phyloP scores from a whole-genome alignment of 2,113 vertebrate genomes.

The Cyanistes caeruleus region DNA sequence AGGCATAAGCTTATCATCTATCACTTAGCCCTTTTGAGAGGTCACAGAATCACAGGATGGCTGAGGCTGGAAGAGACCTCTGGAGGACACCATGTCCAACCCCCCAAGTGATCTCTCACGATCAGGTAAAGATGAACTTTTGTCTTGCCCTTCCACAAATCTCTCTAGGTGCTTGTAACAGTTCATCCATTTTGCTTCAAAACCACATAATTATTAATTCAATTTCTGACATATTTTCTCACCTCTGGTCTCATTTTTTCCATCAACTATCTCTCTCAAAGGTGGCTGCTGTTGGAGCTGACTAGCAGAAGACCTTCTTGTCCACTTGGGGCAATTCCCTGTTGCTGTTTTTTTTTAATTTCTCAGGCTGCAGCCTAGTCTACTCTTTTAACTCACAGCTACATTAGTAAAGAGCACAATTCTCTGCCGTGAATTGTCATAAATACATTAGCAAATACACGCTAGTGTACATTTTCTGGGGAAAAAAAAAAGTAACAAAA shows the following conservation, averaged over 20 bases:
- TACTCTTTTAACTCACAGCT: not conserved
- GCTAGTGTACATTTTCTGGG: not conserved
- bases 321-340: not conserved
- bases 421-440: not conserved
- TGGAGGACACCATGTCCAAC: not conserved
- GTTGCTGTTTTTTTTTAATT: not conserved
- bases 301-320: not conserved
- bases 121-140: not conserved
- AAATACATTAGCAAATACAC: not conserved
- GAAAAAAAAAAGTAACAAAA: not conserved
- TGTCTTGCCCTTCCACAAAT: not conserved
- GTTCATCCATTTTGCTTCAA: not conserved
- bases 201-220: not conserved
- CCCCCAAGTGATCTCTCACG: fast-evolving
- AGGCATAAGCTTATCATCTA: not conserved
- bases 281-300: not conserved
- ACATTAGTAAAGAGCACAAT: not conserved
- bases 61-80: not conserved
- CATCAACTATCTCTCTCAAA: not conserved
- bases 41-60: not conserved
- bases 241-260: not conserved
- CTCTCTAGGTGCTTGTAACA: not conserved
- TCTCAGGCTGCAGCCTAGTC: not conserved
- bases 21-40: not conserved
- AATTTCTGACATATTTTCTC: not conserved